Conservation (phyloP, 2,797 vertebrate species). For the Salmo trutta region DNA sequence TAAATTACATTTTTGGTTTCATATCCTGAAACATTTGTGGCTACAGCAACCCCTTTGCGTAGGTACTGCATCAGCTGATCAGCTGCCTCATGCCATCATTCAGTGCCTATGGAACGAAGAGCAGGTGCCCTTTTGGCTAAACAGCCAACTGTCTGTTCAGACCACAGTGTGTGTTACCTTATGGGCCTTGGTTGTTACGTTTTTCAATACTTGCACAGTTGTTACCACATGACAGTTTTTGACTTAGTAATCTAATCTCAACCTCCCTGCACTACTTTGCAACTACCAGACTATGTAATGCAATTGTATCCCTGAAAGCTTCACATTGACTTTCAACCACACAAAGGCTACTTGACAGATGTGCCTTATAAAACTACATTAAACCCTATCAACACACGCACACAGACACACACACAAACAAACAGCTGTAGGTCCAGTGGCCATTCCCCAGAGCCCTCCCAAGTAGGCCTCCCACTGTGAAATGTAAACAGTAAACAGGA, state of each 20-base stretch:
- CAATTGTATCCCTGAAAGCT: not conserved
- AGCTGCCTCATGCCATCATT: constrained; percentile 56
- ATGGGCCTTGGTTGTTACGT: constrained; percentile 30
- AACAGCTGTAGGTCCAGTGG: constrained; percentile 60
- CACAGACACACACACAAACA: not conserved
- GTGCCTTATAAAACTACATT: not conserved
- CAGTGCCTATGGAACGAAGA: constrained; percentile 49
- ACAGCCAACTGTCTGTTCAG: constrained; percentile 66
- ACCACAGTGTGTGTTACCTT: constrained; percentile 60
- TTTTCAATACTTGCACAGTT: constrained; percentile 53
- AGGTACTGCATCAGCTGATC: constrained; percentile 37
- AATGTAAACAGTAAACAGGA: constrained; percentile 79
- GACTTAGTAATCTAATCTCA: constrained; percentile 26
- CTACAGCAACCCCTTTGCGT: not conserved
- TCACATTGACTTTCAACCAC: not conserved
- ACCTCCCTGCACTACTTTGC: constrained; percentile 5
- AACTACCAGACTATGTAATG: not conserved
- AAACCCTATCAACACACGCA: constrained; percentile 18
- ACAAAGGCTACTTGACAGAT: not conserved
- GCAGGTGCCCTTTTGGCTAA: constrained; percentile 54
- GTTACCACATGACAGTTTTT: constrained; percentile 29
- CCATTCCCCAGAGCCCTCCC: constrained; percentile 67
- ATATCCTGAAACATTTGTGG: constrained; percentile 28
- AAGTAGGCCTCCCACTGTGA: constrained; percentile 66
- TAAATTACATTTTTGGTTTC: constrained; percentile 20